A percentile compares a stretch with the other conserved stretches of the same genome.
Conservation (phyloP, 2,888 invertebrate species). For the Malthinus flaveolus region DNA sequence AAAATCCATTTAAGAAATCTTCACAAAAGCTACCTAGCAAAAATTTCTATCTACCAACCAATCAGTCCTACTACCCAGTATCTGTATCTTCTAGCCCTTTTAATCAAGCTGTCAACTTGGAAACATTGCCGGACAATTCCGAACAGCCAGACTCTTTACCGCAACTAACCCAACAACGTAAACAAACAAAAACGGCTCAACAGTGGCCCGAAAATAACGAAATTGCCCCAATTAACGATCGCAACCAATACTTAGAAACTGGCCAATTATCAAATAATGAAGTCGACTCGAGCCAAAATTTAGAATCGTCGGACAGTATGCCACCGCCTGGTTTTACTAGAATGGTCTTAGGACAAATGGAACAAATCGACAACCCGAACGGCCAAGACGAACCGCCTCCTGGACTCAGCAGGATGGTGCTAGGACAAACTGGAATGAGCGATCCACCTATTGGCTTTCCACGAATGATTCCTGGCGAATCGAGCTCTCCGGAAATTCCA, state of each 20-base stretch:
- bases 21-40: constrained; percentile 57
- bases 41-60: constrained; percentile 30
- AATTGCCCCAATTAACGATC: constrained; percentile 68
- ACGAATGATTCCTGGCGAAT: constrained; percentile 67
- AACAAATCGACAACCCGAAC: constrained; percentile 45
- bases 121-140: constrained; percentile 69
- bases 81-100: constrained; percentile 44
- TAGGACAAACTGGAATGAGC: constrained; percentile 53
- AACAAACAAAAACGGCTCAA: constrained; percentile 20
- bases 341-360: constrained; percentile 69
- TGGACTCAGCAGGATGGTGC: constrained; percentile 66
- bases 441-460: constrained; percentile 60
- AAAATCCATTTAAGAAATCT: constrained; percentile 47
- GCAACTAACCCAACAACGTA: constrained; percentile 27
- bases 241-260: constrained; percentile 77
- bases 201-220: constrained; percentile 59
- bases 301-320: constrained; percentile 51
- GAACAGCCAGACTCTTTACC: constrained; percentile 62
- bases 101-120: constrained; percentile 62
- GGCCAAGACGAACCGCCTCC: constrained; percentile 62
- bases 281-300: constrained; percentile 24
- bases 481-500: constrained; percentile 52
- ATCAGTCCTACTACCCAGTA: constrained; percentile 50
- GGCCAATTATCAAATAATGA: constrained; percentile 67
- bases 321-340: constrained; percentile 68